Evolutionary conservation across 1,140 invertebrate genomes (phyloP).

Genomic region (Helicoverpa armigera): DNA sequence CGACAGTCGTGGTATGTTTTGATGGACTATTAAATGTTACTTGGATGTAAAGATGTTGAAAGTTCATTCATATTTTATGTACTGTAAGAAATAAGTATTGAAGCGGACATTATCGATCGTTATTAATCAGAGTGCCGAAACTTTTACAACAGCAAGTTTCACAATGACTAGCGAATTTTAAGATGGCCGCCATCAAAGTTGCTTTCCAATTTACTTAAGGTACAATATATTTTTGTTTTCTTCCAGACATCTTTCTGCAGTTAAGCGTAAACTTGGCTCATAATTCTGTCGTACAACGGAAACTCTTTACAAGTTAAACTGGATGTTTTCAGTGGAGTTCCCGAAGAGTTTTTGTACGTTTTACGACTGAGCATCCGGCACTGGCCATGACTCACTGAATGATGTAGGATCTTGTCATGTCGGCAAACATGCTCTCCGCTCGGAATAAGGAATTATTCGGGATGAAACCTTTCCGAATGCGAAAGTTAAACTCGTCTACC

Average conservation of each 20-base stretch:
- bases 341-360: conserved; percentile 64
- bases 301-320: conserved; percentile 72
- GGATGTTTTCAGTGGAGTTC: conserved; percentile 66
- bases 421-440: conserved; percentile 26
- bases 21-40: too few relatives aligned
- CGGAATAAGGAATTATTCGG: conserved; percentile 27
- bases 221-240: conserved; percentile 67
- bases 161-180: conserved; percentile 37
- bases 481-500: conserved; percentile 13
- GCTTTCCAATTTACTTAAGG: conserved; percentile 58
- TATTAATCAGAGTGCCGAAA: conserved; percentile 16
- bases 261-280: conserved; percentile 68
- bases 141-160: conserved; percentile 7
- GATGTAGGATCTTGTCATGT: conserved; percentile 39
- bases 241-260: conserved; percentile 57
- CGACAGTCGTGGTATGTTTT: too few relatives aligned
- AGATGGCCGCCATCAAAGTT: conserved; percentile 49
- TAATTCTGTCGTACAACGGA: conserved; percentile 70
- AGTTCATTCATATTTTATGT: background rate
- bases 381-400: conserved; percentile 44
- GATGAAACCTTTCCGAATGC: conserved; percentile 23
- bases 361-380: conserved; percentile 46
- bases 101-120: too few relatives aligned
- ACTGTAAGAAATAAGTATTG: background rate
- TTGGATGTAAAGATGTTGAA: too few relatives aligned